Base-by-base conservation (phyloP, 2,888 invertebrate genomes). In the Cotesia congregata region DNA sequence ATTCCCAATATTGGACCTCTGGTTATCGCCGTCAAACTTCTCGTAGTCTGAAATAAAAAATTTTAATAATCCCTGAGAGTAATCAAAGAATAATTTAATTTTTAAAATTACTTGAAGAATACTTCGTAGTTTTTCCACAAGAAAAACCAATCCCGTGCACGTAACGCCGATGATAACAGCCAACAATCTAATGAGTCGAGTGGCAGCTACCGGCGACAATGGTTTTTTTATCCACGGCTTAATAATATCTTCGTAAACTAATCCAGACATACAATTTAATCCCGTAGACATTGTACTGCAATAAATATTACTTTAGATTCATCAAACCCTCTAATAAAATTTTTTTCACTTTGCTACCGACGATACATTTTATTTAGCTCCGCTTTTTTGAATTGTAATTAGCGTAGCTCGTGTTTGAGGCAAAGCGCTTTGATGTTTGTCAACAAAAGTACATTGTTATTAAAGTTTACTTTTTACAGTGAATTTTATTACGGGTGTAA, bases 201-300 rank as follows among this genome's bases (percentile, higher is more conserved):
- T 94, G 1, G 94, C 93, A 61, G 91, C 92, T 5, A 90, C 91
- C 84, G 94, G 93, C 0, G 93, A 92, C 74, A 94, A 90, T 0
- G 93, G 93, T 81, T 91, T 91, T 78, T 91, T 92, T 72, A 93
- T 90, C 80, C 93, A 91, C 0, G 95, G 94, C 81, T 94, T 94
- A 84, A 94, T 92, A 84, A 95, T 92, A 86, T 96, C 95, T 90
- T 95, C 95, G 59, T 94, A 91, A 64, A 95, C 93, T 0, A 95
- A 94, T 6, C 95, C 95, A 1, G 95, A 93, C 93, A 95, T 93
- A 0, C 95, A 95, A 85, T 95, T 96, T 0, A 95, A 90, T 0
- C 95, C 95, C 9, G 95, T 95, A 0, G 95, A 95, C 87, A 95
- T 91, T 0, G 95, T 94, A 87, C 95, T 95, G 86, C 41, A 81